These are phyloP conservation scores for Nestor notabilis DNA, from an alignment of 2,113 vertebrate species.

Conservation along the genomic window DNA sequence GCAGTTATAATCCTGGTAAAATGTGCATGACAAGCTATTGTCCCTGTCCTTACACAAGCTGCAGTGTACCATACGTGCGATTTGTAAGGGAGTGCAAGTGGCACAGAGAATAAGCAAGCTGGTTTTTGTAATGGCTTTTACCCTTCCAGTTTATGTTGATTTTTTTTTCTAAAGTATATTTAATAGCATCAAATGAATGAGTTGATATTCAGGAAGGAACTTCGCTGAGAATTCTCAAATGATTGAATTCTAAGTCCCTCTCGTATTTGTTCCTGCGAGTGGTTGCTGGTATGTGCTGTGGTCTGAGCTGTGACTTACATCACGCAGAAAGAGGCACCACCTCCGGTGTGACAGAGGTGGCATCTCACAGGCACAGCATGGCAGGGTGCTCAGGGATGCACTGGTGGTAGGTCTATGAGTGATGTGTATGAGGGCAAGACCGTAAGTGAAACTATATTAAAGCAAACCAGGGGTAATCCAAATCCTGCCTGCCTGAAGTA, in stretches of 20 bases:
- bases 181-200: not conserved
- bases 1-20: conserved; percentile 54
- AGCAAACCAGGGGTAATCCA: not conserved
- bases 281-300: not conserved
- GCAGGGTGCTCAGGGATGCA: not conserved
- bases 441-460: not conserved
- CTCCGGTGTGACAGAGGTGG: not conserved
- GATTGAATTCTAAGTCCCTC: not conserved
- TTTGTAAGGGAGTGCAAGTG: not conserved
- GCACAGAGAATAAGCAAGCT: not conserved
- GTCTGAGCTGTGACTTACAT: not conserved
- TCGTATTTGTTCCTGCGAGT: not conserved
- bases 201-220: not conserved
- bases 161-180: not conserved
- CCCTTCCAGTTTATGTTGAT: not conserved
- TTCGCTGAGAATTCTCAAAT: not conserved
- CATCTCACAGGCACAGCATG: fast-evolving
- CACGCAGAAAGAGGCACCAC: not conserved
- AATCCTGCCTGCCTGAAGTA: not conserved
- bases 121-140: not conserved
- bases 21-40: conserved; percentile 36
- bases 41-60: conserved; percentile 13
- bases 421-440: not conserved
- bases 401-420: not conserved
- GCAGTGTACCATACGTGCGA: not conserved